Evolutionary conservation across 1,140 invertebrate genomes (phyloP).

Genomic region (Apis dorsata): DNA sequence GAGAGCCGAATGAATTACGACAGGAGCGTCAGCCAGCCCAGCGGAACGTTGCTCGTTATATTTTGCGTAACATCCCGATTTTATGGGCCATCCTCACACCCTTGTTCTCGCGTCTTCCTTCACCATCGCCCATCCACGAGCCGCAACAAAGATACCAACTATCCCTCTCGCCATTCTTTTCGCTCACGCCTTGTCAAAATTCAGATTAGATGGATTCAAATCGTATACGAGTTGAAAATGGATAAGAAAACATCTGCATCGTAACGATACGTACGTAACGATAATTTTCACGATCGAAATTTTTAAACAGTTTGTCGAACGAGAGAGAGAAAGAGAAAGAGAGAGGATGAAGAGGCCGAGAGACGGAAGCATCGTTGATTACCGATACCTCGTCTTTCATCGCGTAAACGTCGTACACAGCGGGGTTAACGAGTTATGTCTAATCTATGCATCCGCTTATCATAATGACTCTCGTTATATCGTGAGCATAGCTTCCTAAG

Average conservation of each 20-base stretch:
- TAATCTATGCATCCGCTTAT: constrained; percentile 80
- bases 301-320: too few relatives aligned
- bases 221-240: neutral
- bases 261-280: too few relatives aligned
- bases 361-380: constrained; percentile 17
- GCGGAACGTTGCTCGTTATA: constrained; percentile 74
- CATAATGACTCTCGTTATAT: constrained; percentile 78
- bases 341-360: neutral
- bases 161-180: constrained; percentile 49
- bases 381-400: constrained; percentile 18
- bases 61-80: constrained; percentile 80
- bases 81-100: constrained; percentile 73
- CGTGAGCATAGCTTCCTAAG: constrained; percentile 60
- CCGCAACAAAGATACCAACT: constrained; percentile 67
- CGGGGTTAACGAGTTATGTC: constrained; percentile 77
- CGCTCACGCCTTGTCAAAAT: neutral
- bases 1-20: constrained; percentile 76
- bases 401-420: constrained; percentile 67
- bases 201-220: neutral
- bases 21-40: constrained; percentile 74
- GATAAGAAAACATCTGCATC: neutral
- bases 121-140: neutral
- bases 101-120: constrained; percentile 43
- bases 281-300: too few relatives aligned
- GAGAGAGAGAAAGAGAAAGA: too few relatives aligned